Base-by-base conservation (phyloP, 1,140 invertebrate genomes). In the Bombus consobrinus region DNA sequence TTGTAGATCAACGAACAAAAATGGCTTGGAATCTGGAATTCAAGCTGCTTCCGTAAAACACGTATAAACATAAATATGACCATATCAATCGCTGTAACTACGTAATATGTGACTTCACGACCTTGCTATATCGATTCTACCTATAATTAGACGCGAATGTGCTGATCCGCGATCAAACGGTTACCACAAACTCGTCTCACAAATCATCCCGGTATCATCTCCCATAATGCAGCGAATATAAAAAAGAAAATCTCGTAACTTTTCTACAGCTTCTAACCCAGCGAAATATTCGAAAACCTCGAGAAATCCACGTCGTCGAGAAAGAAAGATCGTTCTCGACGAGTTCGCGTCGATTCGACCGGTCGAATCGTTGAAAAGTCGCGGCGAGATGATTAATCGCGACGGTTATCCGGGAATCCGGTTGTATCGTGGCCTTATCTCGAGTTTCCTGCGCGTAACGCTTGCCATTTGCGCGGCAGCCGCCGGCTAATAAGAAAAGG, bases 301-400 rank as follows among this genome's bases (percentile, higher is more conserved):
- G 13, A 62, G 41, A 15, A 13, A 62, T 47, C n/a, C 10, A 28
- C 37, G 3, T 28, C 39, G n/a, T 22, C 15, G 32, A 83, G 3
- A 15, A 25, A 18, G 39, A 13, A 62, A 66, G 10, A 62, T 41
- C 34, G 15, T 39, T 77, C 28, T 8, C 66, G 22, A 1, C 28
- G 39, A 41, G 22, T 9, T 69, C 57, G 39, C 8, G 1, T 78
- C 62, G 39, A 71, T 41, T 41, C 59, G 41, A 28, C 6, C 28
- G n/a, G n/a, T 41, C 79, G 37, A 28, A 22, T 43, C 68, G 83
- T 18, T 43, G 75, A 79, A 84, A 84, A 76, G 59, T 68, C 73
- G 34, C 66, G 32, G 53, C 62, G 53, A 66, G 37, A 77, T 86
- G 87, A 89, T 89, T 89, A 89, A 89, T 89, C 28, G 80, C 28